Evolutionary conservation across 2,888 invertebrate species (phyloP).

Genomic region (Limnephilus rhombicus): DNA sequence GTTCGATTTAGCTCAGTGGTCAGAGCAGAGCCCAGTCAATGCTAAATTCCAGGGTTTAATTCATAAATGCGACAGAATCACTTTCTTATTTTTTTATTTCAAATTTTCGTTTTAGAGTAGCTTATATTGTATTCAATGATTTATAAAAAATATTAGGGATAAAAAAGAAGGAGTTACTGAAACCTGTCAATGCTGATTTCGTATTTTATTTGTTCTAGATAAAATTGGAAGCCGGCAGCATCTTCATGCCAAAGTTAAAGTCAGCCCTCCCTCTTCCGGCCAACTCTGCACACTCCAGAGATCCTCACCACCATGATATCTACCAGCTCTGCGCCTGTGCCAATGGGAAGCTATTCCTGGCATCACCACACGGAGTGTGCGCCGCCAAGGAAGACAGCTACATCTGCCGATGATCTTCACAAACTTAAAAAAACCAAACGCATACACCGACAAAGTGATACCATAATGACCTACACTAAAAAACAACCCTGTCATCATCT

Average conservation of each 20-base stretch:
- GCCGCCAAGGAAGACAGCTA: conserved; percentile 78
- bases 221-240: conserved; percentile 81
- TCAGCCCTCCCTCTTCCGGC: conserved; percentile 79
- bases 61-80: too few species aligned
- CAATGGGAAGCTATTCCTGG: conserved; percentile 93
- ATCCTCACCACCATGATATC: conserved; percentile 81
- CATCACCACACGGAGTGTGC: conserved; percentile 90
- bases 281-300: conserved; percentile 76
- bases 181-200: too few species aligned
- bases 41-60: too few species aligned
- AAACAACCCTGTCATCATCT: too few species aligned
- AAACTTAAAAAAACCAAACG: conserved; percentile 28
- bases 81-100: too few species aligned
- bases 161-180: too few species aligned
- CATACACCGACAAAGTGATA: not conserved
- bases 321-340: conserved; percentile 95
- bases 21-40: too few species aligned
- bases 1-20: too few species aligned
- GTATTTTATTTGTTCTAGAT: conserved; percentile 74
- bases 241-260: conserved; percentile 82
- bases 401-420: conserved; percentile 75
- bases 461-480: not conserved
- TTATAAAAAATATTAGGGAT: too few species aligned
- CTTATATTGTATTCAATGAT: too few species aligned
- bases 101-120: too few species aligned